These are phyloP conservation scores for Balaeniceps rex DNA, from an alignment of 2,113 vertebrate genomes.

Conservation along the genomic window DNA sequence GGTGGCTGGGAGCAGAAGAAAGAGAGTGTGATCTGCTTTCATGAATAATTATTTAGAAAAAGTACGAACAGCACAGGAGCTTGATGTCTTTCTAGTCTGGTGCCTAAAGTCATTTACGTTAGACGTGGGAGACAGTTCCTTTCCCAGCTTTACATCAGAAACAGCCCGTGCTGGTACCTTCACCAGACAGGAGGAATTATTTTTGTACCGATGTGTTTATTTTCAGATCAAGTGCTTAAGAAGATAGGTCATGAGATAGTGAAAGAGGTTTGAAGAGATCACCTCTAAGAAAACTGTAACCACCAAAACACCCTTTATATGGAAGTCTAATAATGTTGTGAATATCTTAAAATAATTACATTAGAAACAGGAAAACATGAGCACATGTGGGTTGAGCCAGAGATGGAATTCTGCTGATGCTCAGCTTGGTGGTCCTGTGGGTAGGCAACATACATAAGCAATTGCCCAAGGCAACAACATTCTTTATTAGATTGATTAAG, in stretches of 20 bases:
- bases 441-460: slow-evolving; percentile 57
- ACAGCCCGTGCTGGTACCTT: neutral
- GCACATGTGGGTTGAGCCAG: slow-evolving; percentile 16
- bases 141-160: neutral
- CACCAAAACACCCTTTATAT: neutral
- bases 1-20: neutral
- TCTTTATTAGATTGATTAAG: slow-evolving; percentile 46
- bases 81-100: neutral
- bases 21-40: neutral
- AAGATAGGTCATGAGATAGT: slow-evolving; percentile 14
- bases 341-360: slow-evolving; percentile 44
- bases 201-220: neutral
- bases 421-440: slow-evolving; percentile 62
- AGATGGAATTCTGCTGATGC: slow-evolving; percentile 42
- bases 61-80: neutral
- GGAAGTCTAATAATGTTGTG: slow-evolving; percentile 26
- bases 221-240: slow-evolving; percentile 3
- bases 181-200: neutral
- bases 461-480: slow-evolving; percentile 36
- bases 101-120: neutral
- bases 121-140: neutral
- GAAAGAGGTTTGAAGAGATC: neutral
- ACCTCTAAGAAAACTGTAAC: neutral
- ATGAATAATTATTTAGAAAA: neutral
- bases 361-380: slow-evolving; percentile 27